Evolutionary conservation across 1,140 invertebrate genomes (phyloP), one percentile per base, ranked within the genome.

Genomic region (Phymorhynchus buccinoides): DNA sequence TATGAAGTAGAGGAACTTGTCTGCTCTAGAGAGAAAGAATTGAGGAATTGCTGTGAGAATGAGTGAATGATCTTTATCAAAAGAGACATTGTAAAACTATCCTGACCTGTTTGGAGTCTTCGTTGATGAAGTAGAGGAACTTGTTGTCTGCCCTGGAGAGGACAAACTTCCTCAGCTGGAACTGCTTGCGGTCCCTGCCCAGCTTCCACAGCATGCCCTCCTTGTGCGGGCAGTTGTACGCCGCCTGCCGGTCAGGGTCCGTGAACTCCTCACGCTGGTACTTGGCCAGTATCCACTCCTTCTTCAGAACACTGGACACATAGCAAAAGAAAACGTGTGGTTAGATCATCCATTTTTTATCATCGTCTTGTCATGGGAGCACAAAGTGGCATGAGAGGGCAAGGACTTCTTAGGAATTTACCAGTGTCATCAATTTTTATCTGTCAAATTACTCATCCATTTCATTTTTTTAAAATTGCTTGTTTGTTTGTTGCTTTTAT

Each of bases 251-350:
- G 1, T 93, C 92, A 32, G 95, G 95, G 90, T 96, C 95, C 84
- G 95, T 96, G 93, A 98, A 98, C 91, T 98, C 97, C 94, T 97
- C 95, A 68, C 97, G 94, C 92, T 97, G 95, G 92, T 98, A 98
- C 93, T 98, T 98, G 7, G 97, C 97, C 89, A 96, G 94, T 85
- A 98, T 97, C 96, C 97, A 98, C 91, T 98, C 97, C 91, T 97
- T 96, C 83, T 97, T 95, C 80, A 98, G 93, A 82, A 97, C 96
- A 92, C 97, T 98, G 93, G 7, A 30, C n/a, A 39, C 39, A 56
- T 9, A 12, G 39, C 42, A 44, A 1, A 42, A 42, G 4, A 80
- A 80, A 79, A 85, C 32, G 22, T 80, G 16, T 32, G 27, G 56
- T 44, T 30, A 35, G 27, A 7, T 6, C 9, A 22, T n/a, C 14